phyloP scores from a whole-genome alignment of 2,888 invertebrate species.

The Drosophila flavopinicola region DNA sequence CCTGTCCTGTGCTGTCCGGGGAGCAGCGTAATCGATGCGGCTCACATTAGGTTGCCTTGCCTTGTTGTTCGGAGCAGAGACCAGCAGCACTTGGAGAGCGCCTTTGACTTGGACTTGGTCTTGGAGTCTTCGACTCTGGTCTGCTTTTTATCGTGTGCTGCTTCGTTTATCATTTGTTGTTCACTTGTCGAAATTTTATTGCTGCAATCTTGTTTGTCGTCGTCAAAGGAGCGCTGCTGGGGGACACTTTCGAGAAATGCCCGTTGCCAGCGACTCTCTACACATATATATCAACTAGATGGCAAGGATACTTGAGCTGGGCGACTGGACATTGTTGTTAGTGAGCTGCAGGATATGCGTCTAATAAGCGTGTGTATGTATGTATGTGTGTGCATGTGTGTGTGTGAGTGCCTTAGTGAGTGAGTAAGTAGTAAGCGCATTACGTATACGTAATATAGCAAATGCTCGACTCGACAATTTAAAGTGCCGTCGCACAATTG shows the following conservation, averaged over 20 bases:
- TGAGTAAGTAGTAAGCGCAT: slow-evolving; percentile 60
- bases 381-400: slow-evolving; percentile 1
- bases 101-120: slow-evolving; percentile 30
- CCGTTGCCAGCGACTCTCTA: not conserved
- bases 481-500: slow-evolving; percentile 44
- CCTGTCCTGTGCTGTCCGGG: slow-evolving; percentile 11
- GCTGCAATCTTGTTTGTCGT: slow-evolving; percentile 81
- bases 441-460: slow-evolving; percentile 70
- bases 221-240: slow-evolving; percentile 63
- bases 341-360: slow-evolving; percentile 67
- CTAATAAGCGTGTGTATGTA: slow-evolving; percentile 64
- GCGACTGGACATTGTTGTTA: slow-evolving; percentile 66
- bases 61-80: slow-evolving; percentile 15
- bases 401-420: slow-evolving; percentile 7
- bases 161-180: slow-evolving; percentile 81
- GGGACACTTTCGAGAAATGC: slow-evolving; percentile 51
- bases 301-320: slow-evolving; percentile 40
- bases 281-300: slow-evolving; percentile 36
- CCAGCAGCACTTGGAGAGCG: slow-evolving; percentile 62
- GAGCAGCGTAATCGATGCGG: slow-evolving; percentile 73
- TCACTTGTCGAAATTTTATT: slow-evolving; percentile 81
- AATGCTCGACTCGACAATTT: slow-evolving; percentile 48
- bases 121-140: slow-evolving; percentile 13
- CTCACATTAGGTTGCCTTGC: slow-evolving; percentile 59
- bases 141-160: slow-evolving; percentile 71